Evolutionary conservation across 1,140 invertebrate species (phyloP).

Genomic region (Drosophila nasuta): DNA sequence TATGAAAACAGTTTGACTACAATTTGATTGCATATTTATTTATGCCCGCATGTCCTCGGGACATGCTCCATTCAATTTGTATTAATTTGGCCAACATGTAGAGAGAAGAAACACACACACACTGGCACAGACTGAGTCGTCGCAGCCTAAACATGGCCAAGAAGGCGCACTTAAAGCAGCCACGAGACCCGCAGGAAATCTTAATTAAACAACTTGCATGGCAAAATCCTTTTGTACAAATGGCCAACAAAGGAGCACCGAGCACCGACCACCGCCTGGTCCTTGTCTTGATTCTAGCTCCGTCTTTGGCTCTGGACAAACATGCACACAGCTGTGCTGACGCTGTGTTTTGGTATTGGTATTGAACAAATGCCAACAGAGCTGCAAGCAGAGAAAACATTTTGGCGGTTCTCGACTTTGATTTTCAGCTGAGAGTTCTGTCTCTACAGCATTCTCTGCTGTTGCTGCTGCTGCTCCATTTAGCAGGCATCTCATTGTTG

Average conservation of each 20-base stretch:
- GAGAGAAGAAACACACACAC: no score
- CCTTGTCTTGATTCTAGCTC: neutral
- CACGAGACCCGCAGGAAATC: constrained; percentile 71
- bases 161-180: constrained; percentile 37
- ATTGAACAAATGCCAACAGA: constrained; percentile 63
- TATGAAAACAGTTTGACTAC: neutral
- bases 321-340: constrained; percentile 19
- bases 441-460: neutral
- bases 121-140: neutral
- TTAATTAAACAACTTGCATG: constrained; percentile 80
- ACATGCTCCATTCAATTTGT: constrained; percentile 27
- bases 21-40: constrained; percentile 44
- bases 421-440: constrained; percentile 50
- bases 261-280: neutral
- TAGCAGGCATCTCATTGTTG: neutral
- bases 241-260: constrained; percentile 48
- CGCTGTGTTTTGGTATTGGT: constrained; percentile 40
- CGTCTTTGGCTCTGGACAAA: constrained; percentile 14
- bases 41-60: constrained; percentile 26
- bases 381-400: constrained; percentile 4
- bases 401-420: constrained; percentile 67
- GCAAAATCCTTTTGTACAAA: constrained; percentile 65
- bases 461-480: neutral
- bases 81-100: constrained; percentile 32
- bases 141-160: constrained; percentile 7